A percentile compares a stretch with the other conserved stretches of the same genome.
These are phyloP conservation scores for Rhodinocichla rosea DNA, from an alignment of 2,113 vertebrate genomes.

Conservation along the genomic window DNA sequence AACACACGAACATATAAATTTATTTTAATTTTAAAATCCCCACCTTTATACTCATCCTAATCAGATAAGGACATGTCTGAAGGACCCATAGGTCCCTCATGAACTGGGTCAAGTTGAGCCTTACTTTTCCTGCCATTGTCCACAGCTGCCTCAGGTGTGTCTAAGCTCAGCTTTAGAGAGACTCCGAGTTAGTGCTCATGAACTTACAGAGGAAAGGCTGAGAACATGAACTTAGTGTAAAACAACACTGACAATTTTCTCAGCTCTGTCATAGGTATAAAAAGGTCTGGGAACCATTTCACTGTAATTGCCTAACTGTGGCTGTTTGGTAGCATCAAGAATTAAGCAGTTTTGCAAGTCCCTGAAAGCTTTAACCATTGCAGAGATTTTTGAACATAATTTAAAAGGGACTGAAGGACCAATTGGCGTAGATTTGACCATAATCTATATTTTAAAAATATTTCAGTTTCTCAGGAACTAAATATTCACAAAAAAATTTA, in stretches of 20 bases:
- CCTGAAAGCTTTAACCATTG: background rate
- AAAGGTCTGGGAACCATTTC: background rate
- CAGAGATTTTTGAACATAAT: background rate
- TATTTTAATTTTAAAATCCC: accelerated
- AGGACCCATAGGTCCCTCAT: background rate
- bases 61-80: background rate
- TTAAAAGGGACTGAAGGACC: background rate
- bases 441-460: background rate
- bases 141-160: background rate
- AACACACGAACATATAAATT: background rate
- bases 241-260: background rate
- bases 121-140: background rate
- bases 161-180: background rate
- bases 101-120: background rate
- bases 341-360: background rate
- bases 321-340: background rate
- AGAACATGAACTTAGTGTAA: background rate
- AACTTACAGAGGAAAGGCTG: background rate
- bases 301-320: background rate
- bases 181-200: accelerated
- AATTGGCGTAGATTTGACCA: background rate
- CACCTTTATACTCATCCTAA: accelerated
- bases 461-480: background rate
- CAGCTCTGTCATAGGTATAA: background rate
- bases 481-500: background rate